Base-by-base conservation (phyloP, 2,113 vertebrate genomes). In the Podarcis raffonei region DNA sequence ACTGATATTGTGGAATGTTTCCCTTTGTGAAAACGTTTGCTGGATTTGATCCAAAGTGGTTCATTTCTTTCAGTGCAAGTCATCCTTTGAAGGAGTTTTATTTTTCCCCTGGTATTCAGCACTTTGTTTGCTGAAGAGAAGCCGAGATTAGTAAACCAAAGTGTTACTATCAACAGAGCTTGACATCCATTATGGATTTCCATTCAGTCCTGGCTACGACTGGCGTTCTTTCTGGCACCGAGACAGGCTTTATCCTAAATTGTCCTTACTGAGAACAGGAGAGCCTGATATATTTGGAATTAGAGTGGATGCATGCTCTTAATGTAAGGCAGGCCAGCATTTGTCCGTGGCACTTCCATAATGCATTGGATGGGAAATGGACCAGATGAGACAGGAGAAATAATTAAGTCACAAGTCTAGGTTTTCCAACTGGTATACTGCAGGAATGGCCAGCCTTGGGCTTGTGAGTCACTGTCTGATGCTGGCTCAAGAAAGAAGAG, bases 371-470 rank as follows among this genome's bases (percentile, higher is more conserved):
- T 7, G 69, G 30, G 25, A 71, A 71, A 71, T 71, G 25, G 30
- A 12, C 25, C 25, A 8, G 90, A 90, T 91, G 18, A 92, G 91
- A 90, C 88, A 94, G 94, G 89, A 91, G 89, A 69, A 95, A 94
- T 94, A 92, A 94, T 94, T 91, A 94, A 94, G 90, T 94, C 93
- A 66, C 91, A 94, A 89, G 83, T 93, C 93, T 95, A n/a, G 81
- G 92, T 91, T 86, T 89, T 95, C 87, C 89, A 93, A 92, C 94
- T 91, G 93, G 90, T 89, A 68, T 94, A 65, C 69, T 85, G 91
- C 87, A 94, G 94, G 92, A 94, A 94, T 79, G 42, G 12, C 59
- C 57, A 68, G 30, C 42, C 4, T 77, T 27, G 5, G 3, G 11
- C 22, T 15, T 35, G n/a, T 6, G n/a, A 3, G 27, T 32, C 53